A percentile compares a stretch with the other conserved stretches of the same genome.
phyloP scores from a whole-genome alignment of 1,140 invertebrate species.

The Ladona fulva region DNA sequence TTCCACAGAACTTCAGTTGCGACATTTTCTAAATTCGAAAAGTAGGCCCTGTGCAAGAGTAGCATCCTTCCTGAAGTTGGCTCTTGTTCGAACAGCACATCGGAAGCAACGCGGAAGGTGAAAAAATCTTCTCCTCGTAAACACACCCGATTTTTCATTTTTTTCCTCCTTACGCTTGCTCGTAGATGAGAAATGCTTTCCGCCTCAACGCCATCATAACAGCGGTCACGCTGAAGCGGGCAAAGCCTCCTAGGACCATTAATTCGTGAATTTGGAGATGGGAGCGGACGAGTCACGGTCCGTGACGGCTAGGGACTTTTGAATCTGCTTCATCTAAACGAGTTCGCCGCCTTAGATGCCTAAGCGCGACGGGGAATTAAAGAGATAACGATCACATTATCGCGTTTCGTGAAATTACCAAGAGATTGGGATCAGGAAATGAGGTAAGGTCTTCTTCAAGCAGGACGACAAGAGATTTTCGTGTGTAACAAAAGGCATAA shows the following conservation, averaged over 20 bases:
- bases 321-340: neutral
- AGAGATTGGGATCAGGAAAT: conserved; percentile 8
- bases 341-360: neutral
- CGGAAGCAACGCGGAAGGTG: too few species aligned
- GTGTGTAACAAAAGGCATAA: neutral
- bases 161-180: neutral
- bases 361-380: neutral
- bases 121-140: too few species aligned
- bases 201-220: neutral
- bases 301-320: neutral
- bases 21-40: too few species aligned
- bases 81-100: too few species aligned
- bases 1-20: too few species aligned
- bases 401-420: neutral
- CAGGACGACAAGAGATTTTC: neutral
- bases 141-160: neutral
- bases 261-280: conserved; percentile 7
- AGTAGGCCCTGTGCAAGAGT: too few species aligned
- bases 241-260: neutral
- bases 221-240: neutral
- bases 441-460: neutral
- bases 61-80: too few species aligned
- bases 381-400: neutral
- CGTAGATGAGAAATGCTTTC: neutral
- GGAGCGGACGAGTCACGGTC: neutral